A percentile compares a stretch with the other conserved stretches of the same genome.
Evolutionary conservation across 2,797 vertebrate species (phyloP).

Genomic region (Pipistrellus kuhlii): DNA sequence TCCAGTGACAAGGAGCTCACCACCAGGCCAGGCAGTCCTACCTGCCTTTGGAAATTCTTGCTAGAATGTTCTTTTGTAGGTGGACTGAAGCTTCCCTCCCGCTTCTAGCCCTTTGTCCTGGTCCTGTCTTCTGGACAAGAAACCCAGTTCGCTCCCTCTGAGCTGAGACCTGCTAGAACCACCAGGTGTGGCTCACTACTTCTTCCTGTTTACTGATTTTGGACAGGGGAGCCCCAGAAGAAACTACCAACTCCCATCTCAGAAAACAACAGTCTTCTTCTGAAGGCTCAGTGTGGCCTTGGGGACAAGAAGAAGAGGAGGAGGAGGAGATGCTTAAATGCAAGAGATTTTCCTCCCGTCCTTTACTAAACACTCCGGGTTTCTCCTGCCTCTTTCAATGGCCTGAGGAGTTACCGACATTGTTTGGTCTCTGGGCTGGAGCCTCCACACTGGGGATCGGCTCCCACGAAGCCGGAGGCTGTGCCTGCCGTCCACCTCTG

Average conservation of each 20-base stretch:
- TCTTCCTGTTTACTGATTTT: too few relatives aligned
- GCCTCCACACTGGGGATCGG: neutral
- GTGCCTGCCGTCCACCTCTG: too few relatives aligned
- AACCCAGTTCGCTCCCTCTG: too few relatives aligned
- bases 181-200: too few relatives aligned
- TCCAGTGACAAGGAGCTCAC: neutral
- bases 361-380: neutral
- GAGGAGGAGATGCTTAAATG: neutral
- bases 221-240: too few relatives aligned
- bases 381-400: neutral
- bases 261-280: neutral
- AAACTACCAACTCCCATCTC: too few relatives aligned
- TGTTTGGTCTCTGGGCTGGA: neutral
- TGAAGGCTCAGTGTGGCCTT: neutral
- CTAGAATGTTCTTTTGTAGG: neutral
- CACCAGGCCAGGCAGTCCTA: neutral
- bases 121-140: neutral
- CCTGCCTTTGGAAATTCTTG: neutral
- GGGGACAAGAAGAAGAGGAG: neutral
- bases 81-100: neutral
- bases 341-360: neutral
- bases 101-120: neutral
- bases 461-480: neutral
- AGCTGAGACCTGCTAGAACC: too few relatives aligned
- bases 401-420: rapidly evolving